Evolutionary conservation across 1,140 invertebrate genomes (phyloP).

Genomic region (Batillaria attramentaria): DNA sequence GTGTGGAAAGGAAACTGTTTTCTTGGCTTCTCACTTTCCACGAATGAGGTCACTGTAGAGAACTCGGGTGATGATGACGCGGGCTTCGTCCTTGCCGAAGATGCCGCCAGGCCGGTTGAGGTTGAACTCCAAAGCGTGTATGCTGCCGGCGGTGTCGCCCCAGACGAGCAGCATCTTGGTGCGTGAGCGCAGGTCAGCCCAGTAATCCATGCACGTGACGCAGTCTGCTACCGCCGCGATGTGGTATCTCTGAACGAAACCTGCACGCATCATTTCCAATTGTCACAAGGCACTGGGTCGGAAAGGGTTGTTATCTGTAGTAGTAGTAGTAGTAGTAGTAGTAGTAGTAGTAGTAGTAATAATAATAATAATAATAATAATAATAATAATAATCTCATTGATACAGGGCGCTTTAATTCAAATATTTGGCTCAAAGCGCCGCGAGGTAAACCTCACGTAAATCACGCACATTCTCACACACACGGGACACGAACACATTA

Average conservation of each 20-base stretch:
- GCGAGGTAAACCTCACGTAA: neutral
- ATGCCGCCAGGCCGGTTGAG: conserved; percentile 53
- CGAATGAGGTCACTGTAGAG: conserved; percentile 16
- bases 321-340: neutral
- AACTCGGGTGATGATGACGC: conserved; percentile 47
- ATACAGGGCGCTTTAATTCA: too few relatives aligned
- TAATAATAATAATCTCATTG: too few relatives aligned
- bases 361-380: neutral
- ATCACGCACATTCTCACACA: too few relatives aligned
- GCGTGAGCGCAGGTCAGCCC: conserved; percentile 50
- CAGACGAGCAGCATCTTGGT: conserved; percentile 53
- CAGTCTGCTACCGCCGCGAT: conserved; percentile 53
- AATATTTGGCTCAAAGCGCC: too few relatives aligned
- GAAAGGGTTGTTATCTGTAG: too few relatives aligned
- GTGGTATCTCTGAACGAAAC: conserved; percentile 27
- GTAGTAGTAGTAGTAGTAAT: neutral
- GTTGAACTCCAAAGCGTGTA: conserved; percentile 53
- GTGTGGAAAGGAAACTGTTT: too few relatives aligned
- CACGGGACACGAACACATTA: too few relatives aligned
- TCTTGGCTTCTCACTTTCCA: conserved; percentile 9
- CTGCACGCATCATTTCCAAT: neutral
- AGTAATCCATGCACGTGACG: conserved; percentile 60
- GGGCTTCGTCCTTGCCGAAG: conserved; percentile 40
- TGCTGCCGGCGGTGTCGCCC: conserved; percentile 62
- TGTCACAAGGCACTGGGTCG: too few relatives aligned